phyloP scores from a whole-genome alignment of 1,140 invertebrate species.

The Dinothrombium tinctorium region DNA sequence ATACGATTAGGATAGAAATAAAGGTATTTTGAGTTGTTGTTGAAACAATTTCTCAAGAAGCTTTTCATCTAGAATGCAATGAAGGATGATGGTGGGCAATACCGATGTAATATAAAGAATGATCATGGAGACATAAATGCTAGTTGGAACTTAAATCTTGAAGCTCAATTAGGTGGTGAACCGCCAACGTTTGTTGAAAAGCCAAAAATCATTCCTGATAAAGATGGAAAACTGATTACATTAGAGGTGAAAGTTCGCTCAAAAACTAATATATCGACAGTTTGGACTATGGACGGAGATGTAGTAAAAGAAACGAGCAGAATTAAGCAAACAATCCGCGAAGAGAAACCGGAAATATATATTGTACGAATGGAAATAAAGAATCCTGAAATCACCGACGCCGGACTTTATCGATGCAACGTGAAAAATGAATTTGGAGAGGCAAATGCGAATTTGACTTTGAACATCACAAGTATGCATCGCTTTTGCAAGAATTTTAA shows the following conservation, averaged over 20 bases:
- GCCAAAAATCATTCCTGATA: conserved; percentile 74
- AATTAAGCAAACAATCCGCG: conserved; percentile 42
- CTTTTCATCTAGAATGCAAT: conserved; percentile 43
- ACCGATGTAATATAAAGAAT: conserved; percentile 88
- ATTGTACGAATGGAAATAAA: conserved; percentile 68
- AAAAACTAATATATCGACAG: conserved; percentile 69
- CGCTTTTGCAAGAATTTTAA: neutral
- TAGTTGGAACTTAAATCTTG: conserved; percentile 91
- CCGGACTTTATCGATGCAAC: conserved; percentile 91
- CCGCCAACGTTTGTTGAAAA: conserved; percentile 96
- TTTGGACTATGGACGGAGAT: conserved; percentile 65
- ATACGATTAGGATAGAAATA: conserved; percentile 64
- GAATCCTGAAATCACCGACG: conserved; percentile 57
- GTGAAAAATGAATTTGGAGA: conserved; percentile 88
- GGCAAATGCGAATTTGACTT: conserved; percentile 78
- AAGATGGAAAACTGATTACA: conserved; percentile 82
- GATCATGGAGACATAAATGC: conserved; percentile 93
- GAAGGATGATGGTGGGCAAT: conserved; percentile 80
- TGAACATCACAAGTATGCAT: conserved; percentile 86
- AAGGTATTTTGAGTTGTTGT: conserved; percentile 31
- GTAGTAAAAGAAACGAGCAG: conserved; percentile 50
- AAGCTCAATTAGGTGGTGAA: conserved; percentile 46
- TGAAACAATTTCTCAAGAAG: neutral
- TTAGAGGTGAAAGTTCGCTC: conserved; percentile 92
- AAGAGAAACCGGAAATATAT: conserved; percentile 58